Base-by-base conservation (phyloP, 2,113 vertebrate species). In the Hiodon alosoides region DNA sequence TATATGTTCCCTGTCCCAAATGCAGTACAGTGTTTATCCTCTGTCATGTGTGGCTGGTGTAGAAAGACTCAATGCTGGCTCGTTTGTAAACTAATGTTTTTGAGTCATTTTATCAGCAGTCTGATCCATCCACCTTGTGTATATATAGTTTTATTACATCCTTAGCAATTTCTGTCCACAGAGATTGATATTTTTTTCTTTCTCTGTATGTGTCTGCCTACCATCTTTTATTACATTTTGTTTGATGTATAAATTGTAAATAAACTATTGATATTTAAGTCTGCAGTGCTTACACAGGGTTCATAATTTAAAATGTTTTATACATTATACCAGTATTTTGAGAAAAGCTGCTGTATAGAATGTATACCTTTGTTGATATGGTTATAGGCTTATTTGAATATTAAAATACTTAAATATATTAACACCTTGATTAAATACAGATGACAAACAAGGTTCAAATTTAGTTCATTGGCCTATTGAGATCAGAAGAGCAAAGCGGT, bases 171-270 rank as follows among this genome's bases (percentile, higher is more conserved):
- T 31, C 31, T 31, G 31, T 31, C 31, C 31, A 31, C 31, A 31
- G 31, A 31, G 31, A 31, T 31, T 31, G 31, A 47, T 50, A n/a
- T 68, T 2, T n/a, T 50, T 5, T 48, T 66, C 57, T 65, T 51
- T 47, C 31, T 31, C 16, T 47, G 10, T 47, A 17, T 46, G 51
- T 55, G 16, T 2, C 75, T 85, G 81, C 86, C 83, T 81, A 80
- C 82, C 72, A 76, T 83, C 2, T 74, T 66, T 53, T 67, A 60
- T 52, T 71, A 47, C 51, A 46, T 52, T 64, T 65, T 80, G 72
- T 80, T 81, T 67, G 80, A 50, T 90, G 83, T 88, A 81, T 66
- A 86, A 82, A 84, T 53, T 91, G 88, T 91, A 87, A 90, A 90
- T 90, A 89, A 90, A 90, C 61, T 70, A 71, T 77, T 51, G 74